Percentiles rank a stretch among this genome's conserved stretches.
Conservation (phyloP, 2,113 vertebrate genomes). For the Natator depressus region DNA sequence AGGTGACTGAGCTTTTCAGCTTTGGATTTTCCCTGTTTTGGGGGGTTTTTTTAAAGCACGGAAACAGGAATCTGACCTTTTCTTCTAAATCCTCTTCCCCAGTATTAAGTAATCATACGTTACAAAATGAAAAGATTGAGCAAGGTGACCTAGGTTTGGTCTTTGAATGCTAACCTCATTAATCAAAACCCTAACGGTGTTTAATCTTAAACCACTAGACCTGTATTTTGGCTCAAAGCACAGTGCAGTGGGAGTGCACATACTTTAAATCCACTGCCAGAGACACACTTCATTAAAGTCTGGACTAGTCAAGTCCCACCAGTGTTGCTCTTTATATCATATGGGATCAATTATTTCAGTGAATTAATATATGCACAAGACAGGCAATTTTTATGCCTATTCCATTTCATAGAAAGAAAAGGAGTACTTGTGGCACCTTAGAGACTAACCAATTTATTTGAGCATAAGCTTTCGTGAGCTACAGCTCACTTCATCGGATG, state of each 20-base stretch:
- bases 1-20: background rate
- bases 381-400: background rate
- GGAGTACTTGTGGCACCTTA: no score
- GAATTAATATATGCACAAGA: background rate
- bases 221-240: constrained; percentile 21
- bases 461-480: no score
- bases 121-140: background rate
- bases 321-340: constrained; percentile 22
- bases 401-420: background rate
- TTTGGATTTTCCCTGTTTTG: background rate
- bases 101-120: background rate
- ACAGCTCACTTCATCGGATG: no score
- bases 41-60: background rate
- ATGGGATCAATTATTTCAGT: constrained; percentile 44
- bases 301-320: constrained; percentile 17
- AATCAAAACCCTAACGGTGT: background rate
- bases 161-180: constrained; percentile 19
- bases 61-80: accelerated
- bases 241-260: background rate
- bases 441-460: no score
- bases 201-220: constrained; percentile 27
- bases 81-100: background rate
- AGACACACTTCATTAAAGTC: constrained; percentile 30
- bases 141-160: constrained; percentile 41
- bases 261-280: constrained; percentile 12